These are phyloP conservation scores for Amiota communis DNA, from an alignment of 2,888 invertebrate species.

Conservation along the genomic window DNA sequence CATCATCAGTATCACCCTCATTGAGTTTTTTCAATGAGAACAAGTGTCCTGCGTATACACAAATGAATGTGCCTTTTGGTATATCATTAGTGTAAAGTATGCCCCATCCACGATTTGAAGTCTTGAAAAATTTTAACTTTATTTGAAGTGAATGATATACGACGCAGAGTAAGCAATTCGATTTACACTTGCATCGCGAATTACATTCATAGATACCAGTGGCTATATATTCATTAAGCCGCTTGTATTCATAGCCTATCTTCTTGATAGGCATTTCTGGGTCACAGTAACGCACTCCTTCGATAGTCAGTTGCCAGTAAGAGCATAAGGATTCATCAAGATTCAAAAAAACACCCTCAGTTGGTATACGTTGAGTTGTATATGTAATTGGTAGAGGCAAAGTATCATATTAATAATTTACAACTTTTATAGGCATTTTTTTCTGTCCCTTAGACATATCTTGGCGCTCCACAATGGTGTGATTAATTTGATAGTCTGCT, in stretches of 20 bases:
- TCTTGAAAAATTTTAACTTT: conserved; percentile 95
- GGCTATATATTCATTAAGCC: conserved; percentile 87
- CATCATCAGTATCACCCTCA: conserved; percentile 90
- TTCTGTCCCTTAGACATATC: conserved; percentile 88
- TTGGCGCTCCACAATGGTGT: conserved; percentile 78
- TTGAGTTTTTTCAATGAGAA: conserved; percentile 92
- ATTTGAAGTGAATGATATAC: conserved; percentile 93
- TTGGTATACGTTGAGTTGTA: conserved; percentile 87
- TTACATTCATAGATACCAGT: conserved; percentile 99
- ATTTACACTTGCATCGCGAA: conserved; percentile 88
- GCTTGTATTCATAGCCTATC: conserved; percentile 88
- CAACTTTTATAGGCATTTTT: conserved; percentile 90
- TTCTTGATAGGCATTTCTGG: conserved; percentile 75
- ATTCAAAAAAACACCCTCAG: conserved; percentile 89
- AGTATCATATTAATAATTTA: conserved; percentile 89
- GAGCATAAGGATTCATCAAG: conserved; percentile 90
- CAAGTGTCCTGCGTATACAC: conserved; percentile 94
- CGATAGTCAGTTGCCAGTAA: conserved; percentile 91
- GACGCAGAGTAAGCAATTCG: conserved; percentile 92
- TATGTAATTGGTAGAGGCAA: conserved; percentile 91
- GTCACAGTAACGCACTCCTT: conserved; percentile 79
- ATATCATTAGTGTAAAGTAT: conserved; percentile 95
- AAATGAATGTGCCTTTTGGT: conserved; percentile 94
- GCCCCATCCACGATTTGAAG: conserved; percentile 96
- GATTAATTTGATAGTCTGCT: conserved; percentile 86